Conservation (phyloP, 1,140 invertebrate genomes). For the Eupristina koningsbergeri region DNA sequence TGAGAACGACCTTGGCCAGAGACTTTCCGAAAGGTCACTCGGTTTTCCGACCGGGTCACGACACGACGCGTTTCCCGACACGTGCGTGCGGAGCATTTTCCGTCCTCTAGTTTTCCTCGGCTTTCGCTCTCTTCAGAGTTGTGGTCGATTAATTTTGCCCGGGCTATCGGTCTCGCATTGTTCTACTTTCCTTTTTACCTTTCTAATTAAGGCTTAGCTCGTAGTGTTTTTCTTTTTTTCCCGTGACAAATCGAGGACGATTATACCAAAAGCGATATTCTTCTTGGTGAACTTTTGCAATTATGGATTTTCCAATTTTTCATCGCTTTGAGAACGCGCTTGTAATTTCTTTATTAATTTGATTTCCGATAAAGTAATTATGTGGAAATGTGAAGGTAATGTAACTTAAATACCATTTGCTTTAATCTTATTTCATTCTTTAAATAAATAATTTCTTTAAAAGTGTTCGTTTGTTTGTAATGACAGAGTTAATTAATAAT, state of each 20-base stretch:
- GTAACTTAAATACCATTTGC: no score
- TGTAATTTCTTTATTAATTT: neutral
- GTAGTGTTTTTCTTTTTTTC: no score
- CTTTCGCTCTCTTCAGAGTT: neutral
- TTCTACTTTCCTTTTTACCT: neutral
- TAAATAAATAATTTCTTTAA: no score
- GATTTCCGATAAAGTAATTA: neutral
- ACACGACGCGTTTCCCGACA: neutral
- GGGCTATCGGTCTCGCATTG: neutral
- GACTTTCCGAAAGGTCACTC: neutral
- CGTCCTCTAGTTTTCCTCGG: neutral
- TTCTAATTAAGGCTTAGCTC: neutral
- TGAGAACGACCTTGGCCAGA: constrained; percentile 23
- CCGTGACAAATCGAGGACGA: no score
- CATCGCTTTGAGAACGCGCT: neutral
- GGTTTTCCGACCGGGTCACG: neutral
- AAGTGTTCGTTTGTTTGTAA: no score
- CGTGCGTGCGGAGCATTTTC: neutral
- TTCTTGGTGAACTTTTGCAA: no score
- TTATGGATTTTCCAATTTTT: no score
- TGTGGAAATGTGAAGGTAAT: no score
- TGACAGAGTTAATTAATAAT: no score
- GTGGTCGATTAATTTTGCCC: neutral
- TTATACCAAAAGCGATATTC: no score
- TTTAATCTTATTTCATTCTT: no score